Conservation (phyloP, 2,797 vertebrate species). For the Crossoptilon crossoptilon region DNA sequence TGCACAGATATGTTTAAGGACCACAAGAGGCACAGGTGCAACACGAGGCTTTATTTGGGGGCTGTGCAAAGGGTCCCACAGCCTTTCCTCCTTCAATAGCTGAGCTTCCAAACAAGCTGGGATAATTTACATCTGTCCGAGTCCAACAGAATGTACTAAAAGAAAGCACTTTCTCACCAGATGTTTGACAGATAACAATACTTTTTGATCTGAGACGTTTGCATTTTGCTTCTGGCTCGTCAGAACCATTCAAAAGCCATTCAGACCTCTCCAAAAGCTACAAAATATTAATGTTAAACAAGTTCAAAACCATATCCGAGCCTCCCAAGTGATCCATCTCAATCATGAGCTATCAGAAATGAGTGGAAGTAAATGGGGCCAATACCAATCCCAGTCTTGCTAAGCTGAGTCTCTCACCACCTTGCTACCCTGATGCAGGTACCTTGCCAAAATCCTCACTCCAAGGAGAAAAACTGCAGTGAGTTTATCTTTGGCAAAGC, state of each 20-base stretch:
- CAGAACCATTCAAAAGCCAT: not conserved
- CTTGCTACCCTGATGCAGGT: not conserved
- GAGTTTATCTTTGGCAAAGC: not conserved
- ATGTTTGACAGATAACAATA: not conserved
- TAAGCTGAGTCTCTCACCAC: not conserved
- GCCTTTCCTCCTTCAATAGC: not conserved
- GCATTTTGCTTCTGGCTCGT: not conserved
- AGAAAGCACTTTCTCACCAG: not conserved
- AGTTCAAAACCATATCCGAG: not conserved
- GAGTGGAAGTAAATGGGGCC: rapidly evolving
- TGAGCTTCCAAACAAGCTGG: not conserved
- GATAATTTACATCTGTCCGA: not conserved
- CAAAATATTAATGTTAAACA: not conserved
- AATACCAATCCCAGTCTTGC: not conserved
- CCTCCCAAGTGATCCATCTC: not conserved
- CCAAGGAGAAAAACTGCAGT: not conserved
- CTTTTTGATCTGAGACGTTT: not conserved
- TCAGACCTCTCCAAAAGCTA: not conserved
- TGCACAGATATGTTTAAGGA: not conserved
- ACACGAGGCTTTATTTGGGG: not conserved
- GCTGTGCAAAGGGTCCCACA: not conserved
- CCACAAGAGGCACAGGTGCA: not conserved
- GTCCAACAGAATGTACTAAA: not conserved
- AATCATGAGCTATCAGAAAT: not conserved
- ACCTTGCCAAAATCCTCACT: not conserved